Percentiles rank a stretch among this genome's conserved stretches.
phyloP scores from a whole-genome alignment of 2,797 vertebrate species.

The Smutsia gigantea region DNA sequence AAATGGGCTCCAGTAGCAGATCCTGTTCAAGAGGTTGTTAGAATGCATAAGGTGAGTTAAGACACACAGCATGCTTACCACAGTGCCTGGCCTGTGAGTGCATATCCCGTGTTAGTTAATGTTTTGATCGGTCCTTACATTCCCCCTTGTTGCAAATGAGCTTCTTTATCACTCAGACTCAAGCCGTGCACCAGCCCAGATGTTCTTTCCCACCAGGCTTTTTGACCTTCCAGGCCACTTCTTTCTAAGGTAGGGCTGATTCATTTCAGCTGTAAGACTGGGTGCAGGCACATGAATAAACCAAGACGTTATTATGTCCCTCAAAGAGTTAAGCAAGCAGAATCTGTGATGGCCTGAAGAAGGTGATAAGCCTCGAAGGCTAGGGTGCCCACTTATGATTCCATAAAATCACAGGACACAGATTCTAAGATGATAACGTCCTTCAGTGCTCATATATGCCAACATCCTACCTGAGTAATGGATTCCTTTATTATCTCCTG shows the following conservation, averaged over 20 bases:
- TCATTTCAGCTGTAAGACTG: conserved; percentile 65
- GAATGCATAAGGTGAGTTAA: not conserved
- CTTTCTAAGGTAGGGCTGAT: conserved; percentile 52
- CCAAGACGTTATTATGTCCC: conserved; percentile 44
- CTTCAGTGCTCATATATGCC: not conserved
- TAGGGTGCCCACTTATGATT: conserved; percentile 19
- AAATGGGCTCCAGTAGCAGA: not conserved
- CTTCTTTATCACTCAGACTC: not conserved
- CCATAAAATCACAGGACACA: conserved; percentile 52
- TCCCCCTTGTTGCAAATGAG: accelerated
- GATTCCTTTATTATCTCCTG: not conserved
- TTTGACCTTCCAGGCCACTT: not conserved
- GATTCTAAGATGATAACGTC: conserved; percentile 49
- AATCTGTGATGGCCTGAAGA: not conserved
- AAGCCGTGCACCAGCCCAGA: not conserved
- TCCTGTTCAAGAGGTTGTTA: not conserved
- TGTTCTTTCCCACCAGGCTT: not conserved
- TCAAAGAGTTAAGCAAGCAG: conserved; percentile 58
- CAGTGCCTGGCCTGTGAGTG: not conserved
- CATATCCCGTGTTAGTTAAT: accelerated
- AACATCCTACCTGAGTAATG: conserved; percentile 1
- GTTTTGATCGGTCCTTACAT: not conserved
- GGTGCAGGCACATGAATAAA: conserved; percentile 60
- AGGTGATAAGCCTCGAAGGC: not conserved
- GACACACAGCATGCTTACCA: not conserved